A percentile compares a stretch with the other conserved stretches of the same genome.
Conservation (phyloP, 2,888 invertebrate species). For the Embidobia sp. region DNA sequence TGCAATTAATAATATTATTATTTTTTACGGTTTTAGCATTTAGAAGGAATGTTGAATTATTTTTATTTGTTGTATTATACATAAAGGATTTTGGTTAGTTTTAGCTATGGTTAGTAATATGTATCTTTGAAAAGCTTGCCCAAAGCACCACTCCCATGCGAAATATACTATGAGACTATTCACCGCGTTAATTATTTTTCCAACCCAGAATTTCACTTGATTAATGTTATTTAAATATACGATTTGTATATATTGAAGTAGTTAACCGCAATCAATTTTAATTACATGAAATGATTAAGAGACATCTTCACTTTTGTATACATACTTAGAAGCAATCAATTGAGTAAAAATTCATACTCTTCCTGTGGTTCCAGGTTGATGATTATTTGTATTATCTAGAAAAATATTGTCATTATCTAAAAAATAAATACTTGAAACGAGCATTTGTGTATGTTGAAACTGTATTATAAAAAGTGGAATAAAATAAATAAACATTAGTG, state of each 20-base stretch:
- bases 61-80: too few species aligned
- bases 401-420: slow-evolving; percentile 33
- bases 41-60: too few species aligned
- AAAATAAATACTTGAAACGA: slow-evolving; percentile 14
- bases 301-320: slow-evolving; percentile 26
- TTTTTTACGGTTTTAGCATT: too few species aligned
- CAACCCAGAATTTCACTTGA: slow-evolving; percentile 48
- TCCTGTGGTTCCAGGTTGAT: slow-evolving; percentile 27
- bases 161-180: not conserved
- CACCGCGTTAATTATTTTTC: slow-evolving; percentile 1
- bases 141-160: slow-evolving; percentile 28
- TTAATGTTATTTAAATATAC: slow-evolving; percentile 47
- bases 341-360: slow-evolving; percentile 46
- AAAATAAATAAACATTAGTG: not conserved
- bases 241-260: slow-evolving; percentile 6
- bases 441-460: not conserved
- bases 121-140: not conserved
- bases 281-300: slow-evolving; percentile 23
- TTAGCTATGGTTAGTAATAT: slow-evolving; percentile 22
- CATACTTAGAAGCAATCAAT: slow-evolving; percentile 57
- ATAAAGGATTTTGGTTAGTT: too few species aligned
- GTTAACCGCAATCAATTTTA: slow-evolving; percentile 33
- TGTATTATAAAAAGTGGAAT: too few species aligned
- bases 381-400: slow-evolving; percentile 38
- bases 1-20: too few species aligned